Evolutionary conservation across 2,797 vertebrate genomes (phyloP).

Genomic region (Acanthurus lineatus): DNA sequence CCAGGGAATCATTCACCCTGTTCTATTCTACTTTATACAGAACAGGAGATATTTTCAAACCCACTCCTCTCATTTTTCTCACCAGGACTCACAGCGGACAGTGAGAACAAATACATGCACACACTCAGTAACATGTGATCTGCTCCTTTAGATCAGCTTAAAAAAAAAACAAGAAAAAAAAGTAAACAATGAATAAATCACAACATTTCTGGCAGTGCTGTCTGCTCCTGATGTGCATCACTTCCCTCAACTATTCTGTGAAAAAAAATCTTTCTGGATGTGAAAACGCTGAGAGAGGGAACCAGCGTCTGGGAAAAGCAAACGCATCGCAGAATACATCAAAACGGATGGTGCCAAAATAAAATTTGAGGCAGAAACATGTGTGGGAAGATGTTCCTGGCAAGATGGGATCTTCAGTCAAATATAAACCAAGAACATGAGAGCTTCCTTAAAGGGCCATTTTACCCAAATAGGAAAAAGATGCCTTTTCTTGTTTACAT

Average conservation of each 20-base stretch:
- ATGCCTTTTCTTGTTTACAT: neutral
- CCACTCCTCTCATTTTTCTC: conserved; percentile 15
- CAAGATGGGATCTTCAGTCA: conserved; percentile 10
- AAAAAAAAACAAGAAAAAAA: neutral
- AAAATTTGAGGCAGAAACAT: conserved; percentile 32
- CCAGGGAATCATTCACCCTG: conserved; percentile 1
- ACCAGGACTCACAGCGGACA: conserved; percentile 27
- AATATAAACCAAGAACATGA: conserved; percentile 15
- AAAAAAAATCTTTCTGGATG: neutral
- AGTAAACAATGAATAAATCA: conserved; percentile 55
- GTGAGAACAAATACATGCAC: conserved; percentile 13
- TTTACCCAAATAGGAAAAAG: neutral
- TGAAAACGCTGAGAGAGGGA: neutral
- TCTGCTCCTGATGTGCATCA: conserved; percentile 36
- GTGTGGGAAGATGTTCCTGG: conserved; percentile 46
- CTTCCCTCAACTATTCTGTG: conserved; percentile 6
- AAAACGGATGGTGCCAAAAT: conserved; percentile 37
- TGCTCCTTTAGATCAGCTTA: conserved; percentile 35
- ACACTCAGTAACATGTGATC: conserved; percentile 36
- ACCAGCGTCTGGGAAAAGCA: conserved; percentile 14
- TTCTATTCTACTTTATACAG: conserved; percentile 28
- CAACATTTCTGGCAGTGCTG: conserved; percentile 14
- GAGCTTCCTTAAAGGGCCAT: neutral
- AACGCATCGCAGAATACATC: conserved; percentile 44
- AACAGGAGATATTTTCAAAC: conserved; percentile 32